A percentile compares a stretch with the other conserved stretches of the same genome.
phyloP scores from a whole-genome alignment of 2,113 vertebrate genomes.

The Equus quagga region DNA sequence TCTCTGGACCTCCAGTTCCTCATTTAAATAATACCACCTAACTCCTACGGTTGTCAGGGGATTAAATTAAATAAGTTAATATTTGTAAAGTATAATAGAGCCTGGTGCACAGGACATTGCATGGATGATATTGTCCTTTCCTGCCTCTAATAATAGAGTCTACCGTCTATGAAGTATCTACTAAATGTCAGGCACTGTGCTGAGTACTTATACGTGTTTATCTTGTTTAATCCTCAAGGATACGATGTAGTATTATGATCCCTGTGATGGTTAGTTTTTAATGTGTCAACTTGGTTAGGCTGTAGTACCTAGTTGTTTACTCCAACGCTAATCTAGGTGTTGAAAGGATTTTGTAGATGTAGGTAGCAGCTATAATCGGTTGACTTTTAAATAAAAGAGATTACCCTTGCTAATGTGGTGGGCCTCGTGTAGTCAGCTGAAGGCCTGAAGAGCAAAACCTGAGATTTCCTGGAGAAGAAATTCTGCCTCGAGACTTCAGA shows the following conservation, averaged over 20 bases:
- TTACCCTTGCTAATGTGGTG: neutral
- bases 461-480: neutral
- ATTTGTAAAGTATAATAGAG: constrained; percentile 33
- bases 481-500: neutral
- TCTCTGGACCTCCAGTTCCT: constrained; percentile 44
- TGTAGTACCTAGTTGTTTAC: neutral
- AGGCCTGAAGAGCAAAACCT: neutral
- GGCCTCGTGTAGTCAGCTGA: neutral
- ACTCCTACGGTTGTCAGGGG: neutral
- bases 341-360: neutral
- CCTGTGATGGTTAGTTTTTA: neutral
- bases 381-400: neutral
- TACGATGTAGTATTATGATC: neutral
- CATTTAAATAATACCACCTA: constrained; percentile 37
- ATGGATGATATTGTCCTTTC: neutral
- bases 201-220: neutral
- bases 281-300: neutral
- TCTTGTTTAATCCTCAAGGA: neutral
- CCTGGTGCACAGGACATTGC: neutral
- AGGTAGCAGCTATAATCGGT: neutral
- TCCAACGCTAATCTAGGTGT: neutral
- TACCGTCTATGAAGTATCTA: neutral
- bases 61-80: neutral
- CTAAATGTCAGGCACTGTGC: neutral
- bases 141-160: neutral